Evolutionary conservation across 2,888 invertebrate genomes (phyloP).

Genomic region (Diachrysia chrysitis): DNA sequence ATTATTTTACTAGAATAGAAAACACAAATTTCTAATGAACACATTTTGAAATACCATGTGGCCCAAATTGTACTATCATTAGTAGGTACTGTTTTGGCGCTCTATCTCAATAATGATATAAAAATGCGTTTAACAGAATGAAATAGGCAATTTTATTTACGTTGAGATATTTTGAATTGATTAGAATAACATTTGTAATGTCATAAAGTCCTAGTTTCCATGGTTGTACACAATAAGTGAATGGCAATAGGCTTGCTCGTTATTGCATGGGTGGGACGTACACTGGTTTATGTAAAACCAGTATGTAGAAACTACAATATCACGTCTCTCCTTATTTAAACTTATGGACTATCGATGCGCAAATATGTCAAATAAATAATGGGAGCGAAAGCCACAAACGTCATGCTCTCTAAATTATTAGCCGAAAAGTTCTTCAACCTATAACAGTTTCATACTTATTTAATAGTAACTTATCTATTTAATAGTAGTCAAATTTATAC

Average conservation of each 20-base stretch:
- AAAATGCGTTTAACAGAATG: background rate
- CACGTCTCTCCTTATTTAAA: background rate
- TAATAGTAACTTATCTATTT: conserved; percentile 16
- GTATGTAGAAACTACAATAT: conserved; percentile 2
- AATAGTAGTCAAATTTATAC: conserved; percentile 37
- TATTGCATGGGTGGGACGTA: conserved; percentile 4
- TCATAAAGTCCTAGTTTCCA: conserved; percentile 1
- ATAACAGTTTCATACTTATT: background rate
- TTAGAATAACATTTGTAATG: background rate
- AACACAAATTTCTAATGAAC: conserved; percentile 3
- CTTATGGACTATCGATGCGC: background rate
- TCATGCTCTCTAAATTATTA: background rate
- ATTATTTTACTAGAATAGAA: conserved; percentile 49
- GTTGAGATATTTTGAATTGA: background rate
- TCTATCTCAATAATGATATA: background rate
- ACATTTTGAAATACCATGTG: background rate
- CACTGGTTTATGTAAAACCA: conserved; percentile 1
- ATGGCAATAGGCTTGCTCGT: conserved; percentile 2
- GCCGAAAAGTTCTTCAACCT: background rate
- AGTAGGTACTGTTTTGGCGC: background rate
- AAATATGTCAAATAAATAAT: conserved; percentile 1
- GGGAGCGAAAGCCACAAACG: background rate
- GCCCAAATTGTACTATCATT: conserved; percentile 1
- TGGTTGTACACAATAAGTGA: conserved; percentile 2
- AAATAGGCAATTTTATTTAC: background rate